Evolutionary conservation across 1,140 invertebrate species (phyloP), one percentile per base, ranked within the genome.

Genomic region (Neodiprion fabricii): DNA sequence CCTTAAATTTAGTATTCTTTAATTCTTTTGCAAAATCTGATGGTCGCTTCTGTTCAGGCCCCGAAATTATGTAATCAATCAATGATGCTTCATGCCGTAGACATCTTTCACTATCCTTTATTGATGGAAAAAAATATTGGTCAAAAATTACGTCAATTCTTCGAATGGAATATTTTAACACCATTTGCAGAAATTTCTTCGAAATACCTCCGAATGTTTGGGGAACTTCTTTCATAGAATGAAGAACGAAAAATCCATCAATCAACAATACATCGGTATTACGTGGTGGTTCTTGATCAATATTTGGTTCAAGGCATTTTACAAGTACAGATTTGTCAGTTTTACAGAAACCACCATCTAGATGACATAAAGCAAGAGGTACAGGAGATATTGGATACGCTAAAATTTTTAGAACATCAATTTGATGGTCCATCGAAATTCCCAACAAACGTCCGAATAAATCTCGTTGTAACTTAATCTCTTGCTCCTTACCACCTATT

Each of bases 1-100:
- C 82, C 79, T 85, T 85, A 53, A 85, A 85, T 23, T 72, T 72
- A 80, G 74, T 80, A 79, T 82, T 84, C 79, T 83, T 83, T 65
- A 83, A 69, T 67, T 77, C 79, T 81, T 80, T 23, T 10, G 78
- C 79, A 81, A 84, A 81, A 79, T 78, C 40, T 47, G 71, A 78
- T 5, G 84, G 79, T 80, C 83, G 81, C 4, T 67, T 81, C 82
- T 85, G 80, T 72, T 77, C 72, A 76, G 79, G 81, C 73, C 79
- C 78, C 21, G 72, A 53, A 76, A 83, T 84, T 75, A 72, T 81
- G 72, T 80, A 82, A 61, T 81, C 80, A 76, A 80, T 79, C 77
- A 82, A 81, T 28, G 17, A 17, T 28, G 28, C 7, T 5, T 72
- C 74, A 74, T 83, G 23, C 69, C 83, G 73, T 67, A 72, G 81